Base-by-base conservation (phyloP, 2,797 vertebrate species). In the Eleutherodactylus coqui region DNA sequence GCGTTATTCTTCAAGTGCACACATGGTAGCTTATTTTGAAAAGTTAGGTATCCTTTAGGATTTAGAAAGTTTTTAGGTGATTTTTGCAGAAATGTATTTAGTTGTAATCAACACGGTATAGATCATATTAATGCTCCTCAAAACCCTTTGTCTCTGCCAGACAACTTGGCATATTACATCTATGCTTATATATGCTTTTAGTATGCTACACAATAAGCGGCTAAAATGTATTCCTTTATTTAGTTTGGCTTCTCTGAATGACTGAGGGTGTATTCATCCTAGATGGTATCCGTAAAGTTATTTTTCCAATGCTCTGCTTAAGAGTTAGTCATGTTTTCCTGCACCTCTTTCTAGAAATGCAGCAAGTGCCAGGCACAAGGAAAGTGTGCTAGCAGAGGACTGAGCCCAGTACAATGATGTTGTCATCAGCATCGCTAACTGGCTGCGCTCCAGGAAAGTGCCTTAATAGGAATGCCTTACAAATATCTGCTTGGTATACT, bases 401-500 rank as follows among this genome's bases (percentile, higher is more conserved):
- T 36, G 49, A 64, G 21, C 27, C 29, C 72, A 5, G 70, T n/a
- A n/a, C 49, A 34, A 11, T 87, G 64, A 73, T 79, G 62, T 77
- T 86, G 72, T 87, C 81, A 75, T 79, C 64, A 1, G 34, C 58
- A 73, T 32, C 36, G 49, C 34, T 58, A 21, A 10, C 34, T 83
- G 80, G 80, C 80, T 49, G 49, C 1, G 11, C 36, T 82, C 85
- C 85, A 83, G 75, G 38, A 72, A 72, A 41, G 67, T 73, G 84
- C 38, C 38, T 41, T 60, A 62, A 81, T 81, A 81, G 78, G 36
- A 51, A n/a, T 13, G 70, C 73, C 47, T 75, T 75, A 73, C 51
- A 75, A 81, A 43, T 38, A 45, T 49, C 84, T 72, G 36, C 21
- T 49, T 51, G 62, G 38, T 75, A 62, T 70, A 62, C 67, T 29